These are phyloP conservation scores for Meliscaeva auricollis DNA, from an alignment of 2,888 invertebrate genomes.

Conservation along the genomic window DNA sequence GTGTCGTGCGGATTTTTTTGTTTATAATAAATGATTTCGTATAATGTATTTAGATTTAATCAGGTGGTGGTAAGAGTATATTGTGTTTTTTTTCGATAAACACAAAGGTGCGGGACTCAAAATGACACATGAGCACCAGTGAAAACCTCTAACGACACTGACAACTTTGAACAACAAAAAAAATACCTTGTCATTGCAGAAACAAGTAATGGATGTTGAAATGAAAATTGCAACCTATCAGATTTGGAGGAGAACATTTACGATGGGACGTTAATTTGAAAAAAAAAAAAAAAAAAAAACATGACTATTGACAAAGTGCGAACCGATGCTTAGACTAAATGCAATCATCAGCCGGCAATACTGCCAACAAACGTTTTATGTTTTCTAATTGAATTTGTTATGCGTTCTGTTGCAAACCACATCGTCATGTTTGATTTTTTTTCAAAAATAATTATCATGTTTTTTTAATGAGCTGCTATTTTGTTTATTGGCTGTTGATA, in stretches of 20 bases:
- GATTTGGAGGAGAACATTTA: conserved; percentile 54
- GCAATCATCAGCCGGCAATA: conserved; percentile 34
- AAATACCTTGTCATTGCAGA: conserved; percentile 40
- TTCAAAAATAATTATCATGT: conserved; percentile 11
- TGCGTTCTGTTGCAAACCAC: conserved; percentile 35
- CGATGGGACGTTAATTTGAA: conserved; percentile 50
- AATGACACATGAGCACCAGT: not conserved
- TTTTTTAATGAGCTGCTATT: conserved; percentile 23
- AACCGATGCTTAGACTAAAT: conserved; percentile 13
- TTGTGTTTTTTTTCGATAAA: conserved; percentile 42
- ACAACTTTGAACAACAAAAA: conserved; percentile 9
- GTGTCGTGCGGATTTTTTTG: conserved; percentile 15
- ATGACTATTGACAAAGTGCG: conserved; percentile 14
- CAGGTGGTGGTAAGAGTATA: conserved; percentile 38
- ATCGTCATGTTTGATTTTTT: conserved; percentile 1
- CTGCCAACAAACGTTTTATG: conserved; percentile 10
- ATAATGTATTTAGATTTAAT: conserved; percentile 60
- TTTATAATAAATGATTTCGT: not conserved
- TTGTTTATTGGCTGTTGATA: conserved; percentile 20
- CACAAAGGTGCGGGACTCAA: conserved; percentile 16
- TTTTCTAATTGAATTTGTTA: conserved; percentile 50
- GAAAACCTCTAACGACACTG: conserved; percentile 10
- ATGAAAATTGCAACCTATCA: conserved; percentile 65
- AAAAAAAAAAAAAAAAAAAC: conserved; percentile 5
- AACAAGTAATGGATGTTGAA: conserved; percentile 59